These are phyloP conservation scores for Zoanthus gigantus DNA, from an alignment of 92 coral and sea anemone species.

Conservation along the genomic window DNA sequence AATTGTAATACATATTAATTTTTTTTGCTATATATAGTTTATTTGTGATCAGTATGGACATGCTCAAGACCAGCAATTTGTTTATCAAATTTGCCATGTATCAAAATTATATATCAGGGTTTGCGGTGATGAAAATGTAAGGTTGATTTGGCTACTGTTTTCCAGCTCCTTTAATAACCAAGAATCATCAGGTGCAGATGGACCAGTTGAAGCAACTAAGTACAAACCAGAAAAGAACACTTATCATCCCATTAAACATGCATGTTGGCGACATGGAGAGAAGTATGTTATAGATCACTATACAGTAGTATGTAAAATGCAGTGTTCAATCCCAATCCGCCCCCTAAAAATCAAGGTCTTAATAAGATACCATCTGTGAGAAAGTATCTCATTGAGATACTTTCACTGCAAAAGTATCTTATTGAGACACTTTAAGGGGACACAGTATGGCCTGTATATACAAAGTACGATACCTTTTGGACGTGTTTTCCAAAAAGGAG, in stretches of 20 bases:
- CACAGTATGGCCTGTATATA: too few species aligned
- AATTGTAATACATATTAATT: too few species aligned
- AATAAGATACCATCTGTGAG: too few species aligned
- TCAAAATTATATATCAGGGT: background rate
- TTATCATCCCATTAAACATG: constrained; percentile 93
- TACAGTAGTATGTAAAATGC: background rate
- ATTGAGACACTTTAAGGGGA: too few species aligned
- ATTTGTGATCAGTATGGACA: too few species aligned
- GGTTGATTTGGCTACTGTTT: background rate
- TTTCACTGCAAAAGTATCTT: too few species aligned
- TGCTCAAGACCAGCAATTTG: too few species aligned
- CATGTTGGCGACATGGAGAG: constrained; percentile 96
- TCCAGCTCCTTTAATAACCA: constrained; percentile 6
- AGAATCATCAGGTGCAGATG: constrained; percentile 25
- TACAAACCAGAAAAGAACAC: constrained; percentile 91
- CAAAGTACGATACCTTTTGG: too few species aligned
- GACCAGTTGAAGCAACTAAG: constrained; percentile 77
- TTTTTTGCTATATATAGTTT: too few species aligned
- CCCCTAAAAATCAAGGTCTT: too few species aligned
- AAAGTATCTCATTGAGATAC: too few species aligned
- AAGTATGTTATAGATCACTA: constrained; percentile 53
- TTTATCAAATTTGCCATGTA: background rate
- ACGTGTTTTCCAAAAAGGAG: too few species aligned
- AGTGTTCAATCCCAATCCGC: background rate
- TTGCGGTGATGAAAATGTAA: background rate